A percentile compares a stretch with the other conserved stretches of the same genome.
Conservation (phyloP, 1,140 invertebrate species). For the Idris sp. region DNA sequence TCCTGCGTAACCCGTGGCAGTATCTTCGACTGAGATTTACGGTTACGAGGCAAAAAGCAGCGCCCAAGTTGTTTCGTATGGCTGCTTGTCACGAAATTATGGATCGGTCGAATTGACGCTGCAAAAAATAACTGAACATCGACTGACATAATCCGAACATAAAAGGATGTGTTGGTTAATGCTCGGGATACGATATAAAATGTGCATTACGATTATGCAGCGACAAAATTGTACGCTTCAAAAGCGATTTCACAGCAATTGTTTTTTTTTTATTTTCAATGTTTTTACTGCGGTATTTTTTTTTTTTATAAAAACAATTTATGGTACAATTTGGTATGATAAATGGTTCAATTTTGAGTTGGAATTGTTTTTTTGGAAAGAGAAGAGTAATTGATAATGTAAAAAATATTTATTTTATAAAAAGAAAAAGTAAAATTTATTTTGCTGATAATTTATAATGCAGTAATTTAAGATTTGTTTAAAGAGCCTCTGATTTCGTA, state of each 20-base stretch:
- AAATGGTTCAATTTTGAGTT: too few species aligned
- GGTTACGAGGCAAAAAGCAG: conserved; percentile 43
- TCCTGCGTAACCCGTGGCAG: conserved; percentile 21
- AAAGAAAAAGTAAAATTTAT: too few species aligned
- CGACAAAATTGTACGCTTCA: conserved; percentile 14
- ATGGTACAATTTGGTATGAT: neutral
- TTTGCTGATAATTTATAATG: too few species aligned
- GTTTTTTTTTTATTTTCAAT: conserved; percentile 34
- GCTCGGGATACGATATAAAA: conserved; percentile 44
- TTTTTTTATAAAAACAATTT: conserved; percentile 11
- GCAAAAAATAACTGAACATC: conserved; percentile 18
- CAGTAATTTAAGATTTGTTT: too few species aligned
- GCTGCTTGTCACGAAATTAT: conserved; percentile 36
- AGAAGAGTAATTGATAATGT: too few species aligned
- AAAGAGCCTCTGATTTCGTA: too few species aligned
- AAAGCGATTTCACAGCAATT: conserved; percentile 24
- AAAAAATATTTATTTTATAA: too few species aligned
- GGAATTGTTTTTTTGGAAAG: too few species aligned
- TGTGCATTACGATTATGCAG: conserved; percentile 38
- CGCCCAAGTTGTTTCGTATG: conserved; percentile 33
- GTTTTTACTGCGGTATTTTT: conserved; percentile 12
- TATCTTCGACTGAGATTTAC: conserved; percentile 41
- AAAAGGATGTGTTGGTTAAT: conserved; percentile 33
- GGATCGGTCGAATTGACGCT: conserved; percentile 10
- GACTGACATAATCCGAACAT: conserved; percentile 34